Evolutionary conservation across 2,113 vertebrate species (phyloP).

Genomic region (Lepisosteus oculatus): DNA sequence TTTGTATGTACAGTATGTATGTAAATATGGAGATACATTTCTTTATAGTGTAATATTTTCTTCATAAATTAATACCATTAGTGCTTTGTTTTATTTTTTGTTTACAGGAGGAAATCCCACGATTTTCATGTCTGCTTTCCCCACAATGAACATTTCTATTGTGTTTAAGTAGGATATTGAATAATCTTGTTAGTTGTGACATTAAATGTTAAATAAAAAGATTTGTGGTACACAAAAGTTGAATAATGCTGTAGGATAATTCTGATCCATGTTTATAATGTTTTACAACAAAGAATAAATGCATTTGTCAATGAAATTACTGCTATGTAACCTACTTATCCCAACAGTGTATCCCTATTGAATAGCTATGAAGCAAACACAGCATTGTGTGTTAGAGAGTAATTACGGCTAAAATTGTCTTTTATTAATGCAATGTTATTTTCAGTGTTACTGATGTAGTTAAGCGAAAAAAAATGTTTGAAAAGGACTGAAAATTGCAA

Average conservation of each 20-base stretch:
- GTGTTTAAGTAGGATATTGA: neutral
- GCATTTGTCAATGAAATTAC: neutral
- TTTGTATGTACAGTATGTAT: too few species aligned
- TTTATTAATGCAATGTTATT: conserved; percentile 14
- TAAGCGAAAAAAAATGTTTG: conserved; percentile 6
- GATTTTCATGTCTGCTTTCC: neutral
- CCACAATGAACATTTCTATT: neutral
- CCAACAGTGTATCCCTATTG: neutral
- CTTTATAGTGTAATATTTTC: neutral
- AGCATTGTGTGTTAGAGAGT: neutral
- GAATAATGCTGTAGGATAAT: conserved; percentile 6
- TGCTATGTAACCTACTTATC: conserved; percentile 14
- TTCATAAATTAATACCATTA: neutral
- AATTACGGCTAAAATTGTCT: conserved; percentile 17
- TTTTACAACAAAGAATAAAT: conserved; percentile 5
- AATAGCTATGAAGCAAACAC: neutral
- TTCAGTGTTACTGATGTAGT: conserved; percentile 5
- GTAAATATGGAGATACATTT: too few species aligned
- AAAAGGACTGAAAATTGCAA: neutral
- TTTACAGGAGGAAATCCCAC: neutral
- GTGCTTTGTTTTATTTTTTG: neutral
- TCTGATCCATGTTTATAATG: neutral
- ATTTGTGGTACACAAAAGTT: conserved; percentile 6
- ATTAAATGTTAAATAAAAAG: conserved; percentile 12
- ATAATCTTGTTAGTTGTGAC: conserved; percentile 17